phyloP scores from a whole-genome alignment of 2,888 invertebrate genomes.

The Limnephilus lunatus region DNA sequence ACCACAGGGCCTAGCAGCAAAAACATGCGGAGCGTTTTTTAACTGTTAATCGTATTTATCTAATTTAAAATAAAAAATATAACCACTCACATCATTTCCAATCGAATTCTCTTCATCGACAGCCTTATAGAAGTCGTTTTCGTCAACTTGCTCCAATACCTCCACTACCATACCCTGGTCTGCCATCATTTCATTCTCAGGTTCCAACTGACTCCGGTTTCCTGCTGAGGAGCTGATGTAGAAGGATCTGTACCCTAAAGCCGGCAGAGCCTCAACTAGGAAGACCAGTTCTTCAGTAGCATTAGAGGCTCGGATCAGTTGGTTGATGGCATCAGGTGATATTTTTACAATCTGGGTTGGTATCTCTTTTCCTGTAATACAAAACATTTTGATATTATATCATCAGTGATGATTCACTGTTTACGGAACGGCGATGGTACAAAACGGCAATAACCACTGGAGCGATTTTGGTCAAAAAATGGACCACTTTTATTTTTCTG shows the following conservation, averaged over 20 bases:
- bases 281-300: conserved; percentile 86
- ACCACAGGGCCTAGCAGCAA: too few relatives aligned
- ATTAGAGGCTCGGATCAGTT: conserved; percentile 73
- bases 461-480: too few relatives aligned
- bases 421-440: too few relatives aligned
- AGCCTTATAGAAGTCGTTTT: conserved; percentile 67
- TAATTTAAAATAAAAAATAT: too few relatives aligned
- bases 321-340: neutral
- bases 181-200: neutral
- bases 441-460: too few relatives aligned
- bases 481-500: too few relatives aligned
- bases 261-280: conserved; percentile 79
- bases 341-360: neutral
- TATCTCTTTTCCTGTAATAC: neutral
- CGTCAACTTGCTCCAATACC: neutral
- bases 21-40: too few relatives aligned
- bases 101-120: conserved; percentile 68
- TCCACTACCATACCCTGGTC: neutral
- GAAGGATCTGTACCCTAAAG: conserved; percentile 82
- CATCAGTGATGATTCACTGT: too few relatives aligned
- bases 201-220: neutral
- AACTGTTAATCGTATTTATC: too few relatives aligned
- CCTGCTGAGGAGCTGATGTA: neutral
- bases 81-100: conserved; percentile 73
- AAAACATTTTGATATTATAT: neutral